These are phyloP conservation scores for Himalopsyche anomala DNA, from an alignment of 2,888 invertebrate genomes.

Conservation along the genomic window DNA sequence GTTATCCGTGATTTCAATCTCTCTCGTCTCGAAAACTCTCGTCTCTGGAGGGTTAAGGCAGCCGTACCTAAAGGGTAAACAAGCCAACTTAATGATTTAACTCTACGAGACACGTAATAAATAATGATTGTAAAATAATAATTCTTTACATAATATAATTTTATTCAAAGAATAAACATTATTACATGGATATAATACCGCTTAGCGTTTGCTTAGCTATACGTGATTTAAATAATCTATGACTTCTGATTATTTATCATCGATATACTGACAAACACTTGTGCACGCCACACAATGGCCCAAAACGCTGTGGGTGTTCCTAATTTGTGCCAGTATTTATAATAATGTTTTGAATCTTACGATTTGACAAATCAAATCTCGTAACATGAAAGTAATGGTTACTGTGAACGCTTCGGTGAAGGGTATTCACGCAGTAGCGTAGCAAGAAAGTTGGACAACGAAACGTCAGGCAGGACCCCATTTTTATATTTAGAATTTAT, in stretches of 20 bases:
- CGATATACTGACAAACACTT: constrained; percentile 1
- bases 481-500: too few species aligned
- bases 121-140: constrained; percentile 15
- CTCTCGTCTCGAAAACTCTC: too few species aligned
- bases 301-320: not conserved
- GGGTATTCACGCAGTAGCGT: too few species aligned
- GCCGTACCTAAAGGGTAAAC: not conserved
- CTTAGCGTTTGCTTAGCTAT: constrained; percentile 7
- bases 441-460: too few species aligned
- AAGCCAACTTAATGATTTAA: not conserved
- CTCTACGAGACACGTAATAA: not conserved
- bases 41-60: too few species aligned
- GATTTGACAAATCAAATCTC: too few species aligned
- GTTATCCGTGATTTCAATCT: too few species aligned
- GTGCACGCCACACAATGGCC: not conserved
- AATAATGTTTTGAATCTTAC: too few species aligned
- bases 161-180: constrained; percentile 7
- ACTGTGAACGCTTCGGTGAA: too few species aligned
- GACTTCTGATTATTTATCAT: constrained; percentile 13
- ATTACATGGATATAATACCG: constrained; percentile 2
- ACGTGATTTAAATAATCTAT: constrained; percentile 30
- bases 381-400: too few species aligned
- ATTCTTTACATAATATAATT: not conserved
- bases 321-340: not conserved
- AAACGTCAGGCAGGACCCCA: too few species aligned